Evolutionary conservation across 2,113 vertebrate genomes (phyloP).

Genomic region (Callorhinus ursinus): DNA sequence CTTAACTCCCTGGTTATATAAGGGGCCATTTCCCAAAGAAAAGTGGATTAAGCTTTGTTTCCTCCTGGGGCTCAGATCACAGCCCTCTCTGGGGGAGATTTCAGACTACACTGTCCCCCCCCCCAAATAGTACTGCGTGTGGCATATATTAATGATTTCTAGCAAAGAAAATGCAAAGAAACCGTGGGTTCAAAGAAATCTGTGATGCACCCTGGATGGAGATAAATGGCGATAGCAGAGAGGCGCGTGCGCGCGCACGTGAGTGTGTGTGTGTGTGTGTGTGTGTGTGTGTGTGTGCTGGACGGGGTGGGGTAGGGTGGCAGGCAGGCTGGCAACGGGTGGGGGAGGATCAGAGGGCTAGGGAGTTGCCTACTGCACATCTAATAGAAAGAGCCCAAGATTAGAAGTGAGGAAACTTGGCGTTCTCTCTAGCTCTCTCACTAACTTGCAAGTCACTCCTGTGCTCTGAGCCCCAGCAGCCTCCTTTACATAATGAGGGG

Average conservation of each 20-base stretch:
- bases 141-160: background rate
- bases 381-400: background rate
- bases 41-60: conserved; percentile 47
- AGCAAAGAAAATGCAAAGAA: conserved; percentile 50
- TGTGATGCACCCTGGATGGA: conserved; percentile 23
- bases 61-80: background rate
- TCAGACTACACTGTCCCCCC: background rate
- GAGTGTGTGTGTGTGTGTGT: too few species aligned
- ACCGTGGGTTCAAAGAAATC: conserved; percentile 43
- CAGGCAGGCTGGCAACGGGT: background rate
- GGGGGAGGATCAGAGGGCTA: background rate
- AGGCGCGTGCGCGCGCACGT: background rate
- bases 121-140: background rate
- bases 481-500: background rate
- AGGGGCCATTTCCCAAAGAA: conserved; percentile 22
- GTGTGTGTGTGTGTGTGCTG: background rate
- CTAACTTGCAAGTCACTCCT: conserved; percentile 30
- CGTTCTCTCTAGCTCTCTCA: conserved; percentile 22
- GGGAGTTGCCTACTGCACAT: background rate
- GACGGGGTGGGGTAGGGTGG: background rate
- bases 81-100: background rate
- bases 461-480: background rate
- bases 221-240: background rate
- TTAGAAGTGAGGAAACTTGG: background rate
- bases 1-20: conserved; percentile 13